Conservation (phyloP, 2,113 vertebrate species). For the Athene noctua region DNA sequence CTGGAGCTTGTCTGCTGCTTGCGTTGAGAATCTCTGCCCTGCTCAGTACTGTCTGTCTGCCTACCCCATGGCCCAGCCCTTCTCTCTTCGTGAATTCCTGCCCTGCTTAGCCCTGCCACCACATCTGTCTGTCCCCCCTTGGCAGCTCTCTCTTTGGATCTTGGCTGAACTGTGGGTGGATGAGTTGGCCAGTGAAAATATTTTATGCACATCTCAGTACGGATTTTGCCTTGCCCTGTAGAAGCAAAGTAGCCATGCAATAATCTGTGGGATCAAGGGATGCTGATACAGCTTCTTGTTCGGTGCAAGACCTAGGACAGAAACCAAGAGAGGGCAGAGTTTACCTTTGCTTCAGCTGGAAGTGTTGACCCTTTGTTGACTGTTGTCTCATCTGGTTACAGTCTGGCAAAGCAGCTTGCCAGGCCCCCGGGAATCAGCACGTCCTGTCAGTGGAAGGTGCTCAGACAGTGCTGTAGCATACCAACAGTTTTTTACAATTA, state of each 20-base stretch:
- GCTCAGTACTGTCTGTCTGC: not conserved
- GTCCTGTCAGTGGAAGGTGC: not conserved
- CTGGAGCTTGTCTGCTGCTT: not conserved
- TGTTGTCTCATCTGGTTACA: not conserved
- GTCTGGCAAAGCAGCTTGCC: not conserved
- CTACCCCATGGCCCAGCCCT: not conserved
- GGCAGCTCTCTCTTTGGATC: not conserved
- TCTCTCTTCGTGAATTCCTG: not conserved
- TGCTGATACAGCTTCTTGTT: not conserved
- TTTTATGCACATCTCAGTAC: not conserved
- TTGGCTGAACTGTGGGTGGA: not conserved
- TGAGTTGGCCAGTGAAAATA: not conserved
- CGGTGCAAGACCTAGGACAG: not conserved
- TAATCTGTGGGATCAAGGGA: not conserved
- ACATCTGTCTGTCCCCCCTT: not conserved
- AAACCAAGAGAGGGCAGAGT: not conserved
- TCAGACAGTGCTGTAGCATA: not conserved
- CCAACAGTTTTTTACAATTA: not conserved
- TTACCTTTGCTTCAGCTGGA: not conserved
- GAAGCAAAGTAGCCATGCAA: not conserved
- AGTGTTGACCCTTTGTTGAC: not conserved
- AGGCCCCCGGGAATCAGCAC: not conserved
- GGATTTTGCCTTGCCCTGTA: not conserved
- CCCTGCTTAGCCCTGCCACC: not conserved
- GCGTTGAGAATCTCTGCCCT: not conserved